Base-by-base conservation (phyloP, 2,113 vertebrate species). In the Oryzias melastigma region DNA sequence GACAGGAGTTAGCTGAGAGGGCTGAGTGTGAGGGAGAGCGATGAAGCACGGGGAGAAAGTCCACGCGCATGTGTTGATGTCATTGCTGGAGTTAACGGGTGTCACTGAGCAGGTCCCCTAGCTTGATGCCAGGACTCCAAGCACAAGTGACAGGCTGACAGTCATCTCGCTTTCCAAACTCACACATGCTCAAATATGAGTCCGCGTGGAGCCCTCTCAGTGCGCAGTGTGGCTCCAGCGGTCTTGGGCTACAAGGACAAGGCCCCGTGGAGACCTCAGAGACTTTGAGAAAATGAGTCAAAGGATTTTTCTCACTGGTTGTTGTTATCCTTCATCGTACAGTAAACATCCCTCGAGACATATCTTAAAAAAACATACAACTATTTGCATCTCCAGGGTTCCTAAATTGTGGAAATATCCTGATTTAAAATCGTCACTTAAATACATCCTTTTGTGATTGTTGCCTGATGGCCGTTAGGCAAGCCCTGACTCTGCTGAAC, bases 401-500 rank as follows among this genome's bases (percentile, higher is more conserved):
- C 35, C 52, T 4, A 1, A 56, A 41, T 48, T n/a, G 10, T 1
- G 63, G 59, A 65, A 72, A 61, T 41, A 24, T n/a, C 63, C 58
- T 77, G 86, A 35, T 10, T 10, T 12, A 12, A 35, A 12, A n/a
- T n/a, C 4, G 12, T 47, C 84, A 74, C 74, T 35, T 35, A 35
- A 35, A 35, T 12, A 60, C 42, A 51, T 68, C 22, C 62, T 90
- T 84, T 85, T 88, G 82, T 65, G 85, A 87, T 91, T 90, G 90
- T 77, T 86, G 74, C 79, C 67, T 66, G 70, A 83, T 80, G 85
- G 90, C 87, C 85, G 75, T 78, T 78, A 87, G 85, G 85, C 81
- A 77, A 75, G 74, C 77, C 66, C 85, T 90, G 78, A 80, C 80
- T 81, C 63, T 83, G 86, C 86, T 88, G 89, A 93, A 91, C 80